These are phyloP conservation scores for Platyscapa corneri DNA, from an alignment of 1,140 invertebrate species.

Conservation along the genomic window DNA sequence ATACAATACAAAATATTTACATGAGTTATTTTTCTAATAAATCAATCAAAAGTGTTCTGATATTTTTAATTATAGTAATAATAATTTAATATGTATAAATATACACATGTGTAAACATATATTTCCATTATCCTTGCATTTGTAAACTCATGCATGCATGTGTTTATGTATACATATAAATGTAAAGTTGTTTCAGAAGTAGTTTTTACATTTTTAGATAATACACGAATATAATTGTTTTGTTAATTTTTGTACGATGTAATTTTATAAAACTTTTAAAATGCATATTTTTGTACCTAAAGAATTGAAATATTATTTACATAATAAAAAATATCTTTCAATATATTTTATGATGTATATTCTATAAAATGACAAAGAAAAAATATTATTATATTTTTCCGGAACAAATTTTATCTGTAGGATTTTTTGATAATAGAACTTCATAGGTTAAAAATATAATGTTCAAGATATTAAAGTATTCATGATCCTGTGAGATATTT, in stretches of 20 bases:
- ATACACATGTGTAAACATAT: not conserved
- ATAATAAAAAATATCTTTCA: not conserved
- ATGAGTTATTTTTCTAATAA: not conserved
- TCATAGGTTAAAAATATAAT: too few species aligned
- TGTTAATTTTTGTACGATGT: not conserved
- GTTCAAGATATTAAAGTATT: too few species aligned
- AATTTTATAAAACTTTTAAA: conserved; percentile 14
- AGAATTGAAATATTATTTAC: too few species aligned
- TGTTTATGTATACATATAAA: not conserved
- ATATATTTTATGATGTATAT: too few species aligned
- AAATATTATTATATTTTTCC: too few species aligned
- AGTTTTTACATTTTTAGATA: not conserved
- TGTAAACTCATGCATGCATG: not conserved
- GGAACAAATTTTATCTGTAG: too few species aligned
- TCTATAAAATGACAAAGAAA: too few species aligned
- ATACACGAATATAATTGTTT: not conserved
- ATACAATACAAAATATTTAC: not conserved
- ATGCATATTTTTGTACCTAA: conserved; percentile 36
- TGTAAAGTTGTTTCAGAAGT: not conserved
- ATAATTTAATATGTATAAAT: not conserved
- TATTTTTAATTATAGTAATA: not conserved
- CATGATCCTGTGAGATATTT: too few species aligned
- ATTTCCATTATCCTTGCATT: not conserved
- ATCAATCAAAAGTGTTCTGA: not conserved
- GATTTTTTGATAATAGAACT: too few species aligned